A percentile compares a stretch with the other conserved stretches of the same genome.
These are phyloP conservation scores for Herpetotheres cachinnans DNA, from an alignment of 2,113 vertebrate species.

Conservation along the genomic window DNA sequence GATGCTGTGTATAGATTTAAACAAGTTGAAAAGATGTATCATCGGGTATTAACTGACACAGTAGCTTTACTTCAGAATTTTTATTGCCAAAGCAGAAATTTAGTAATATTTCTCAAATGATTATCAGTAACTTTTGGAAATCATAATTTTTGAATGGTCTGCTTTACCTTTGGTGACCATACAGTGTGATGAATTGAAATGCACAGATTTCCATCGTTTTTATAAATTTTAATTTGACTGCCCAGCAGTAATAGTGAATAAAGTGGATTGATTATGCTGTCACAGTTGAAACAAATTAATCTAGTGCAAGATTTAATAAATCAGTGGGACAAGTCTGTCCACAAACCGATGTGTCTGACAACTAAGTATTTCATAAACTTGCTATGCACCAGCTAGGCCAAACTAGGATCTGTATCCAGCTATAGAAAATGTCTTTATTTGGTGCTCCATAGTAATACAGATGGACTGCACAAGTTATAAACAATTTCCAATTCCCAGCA, in stretches of 20 bases:
- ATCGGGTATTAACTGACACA: background rate
- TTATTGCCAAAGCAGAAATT: background rate
- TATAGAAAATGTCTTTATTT: background rate
- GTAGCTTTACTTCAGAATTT: background rate
- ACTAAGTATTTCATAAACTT: background rate
- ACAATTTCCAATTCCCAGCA: background rate
- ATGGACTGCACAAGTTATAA: background rate
- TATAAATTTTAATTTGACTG: background rate
- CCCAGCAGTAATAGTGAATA: background rate
- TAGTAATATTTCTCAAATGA: background rate
- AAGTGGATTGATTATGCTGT: background rate
- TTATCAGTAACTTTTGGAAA: background rate
- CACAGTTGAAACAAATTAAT: background rate
- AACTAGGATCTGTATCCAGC: background rate
- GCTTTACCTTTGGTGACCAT: background rate
- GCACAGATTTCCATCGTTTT: background rate
- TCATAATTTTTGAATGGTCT: background rate
- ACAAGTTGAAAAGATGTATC: background rate
- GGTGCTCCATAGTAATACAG: background rate
- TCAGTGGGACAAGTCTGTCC: background rate
- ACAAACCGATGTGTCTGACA: background rate
- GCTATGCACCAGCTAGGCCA: background rate
- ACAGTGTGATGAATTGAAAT: background rate
- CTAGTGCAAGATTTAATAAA: background rate
- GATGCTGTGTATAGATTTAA: background rate